A percentile compares a stretch with the other conserved stretches of the same genome.
Conservation (phyloP, 1,140 invertebrate species). For the Cephus cinctus region DNA sequence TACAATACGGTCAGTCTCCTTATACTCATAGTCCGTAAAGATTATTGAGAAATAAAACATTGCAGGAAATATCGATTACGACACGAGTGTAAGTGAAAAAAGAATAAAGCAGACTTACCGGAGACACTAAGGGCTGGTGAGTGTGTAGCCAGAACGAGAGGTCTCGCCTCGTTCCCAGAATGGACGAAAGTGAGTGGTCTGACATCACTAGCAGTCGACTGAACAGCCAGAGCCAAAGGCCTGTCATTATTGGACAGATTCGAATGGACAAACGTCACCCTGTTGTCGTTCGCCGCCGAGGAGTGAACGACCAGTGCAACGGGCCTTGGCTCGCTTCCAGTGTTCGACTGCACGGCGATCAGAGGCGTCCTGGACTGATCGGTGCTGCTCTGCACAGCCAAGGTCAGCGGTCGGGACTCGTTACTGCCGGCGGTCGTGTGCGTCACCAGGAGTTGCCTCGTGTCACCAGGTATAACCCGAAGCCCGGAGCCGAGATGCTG, state of each 20-base stretch:
- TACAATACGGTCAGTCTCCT: too few species aligned
- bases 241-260: constrained; percentile 50
- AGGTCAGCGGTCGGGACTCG: constrained; percentile 40
- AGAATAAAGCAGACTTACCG: too few species aligned
- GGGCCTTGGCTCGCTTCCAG: constrained; percentile 46
- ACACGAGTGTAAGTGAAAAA: too few species aligned
- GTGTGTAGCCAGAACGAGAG: constrained; percentile 47
- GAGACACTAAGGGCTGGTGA: constrained; percentile 46
- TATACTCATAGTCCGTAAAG: too few species aligned
- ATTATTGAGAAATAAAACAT: too few species aligned
- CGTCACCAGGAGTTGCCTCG: constrained; percentile 46
- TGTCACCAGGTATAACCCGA: constrained; percentile 50
- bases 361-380: constrained; percentile 36
- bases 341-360: constrained; percentile 45
- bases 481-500: constrained; percentile 47
- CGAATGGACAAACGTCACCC: constrained; percentile 53
- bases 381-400: constrained; percentile 38
- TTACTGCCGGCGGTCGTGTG: constrained; percentile 44
- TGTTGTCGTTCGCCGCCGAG: constrained; percentile 49
- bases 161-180: constrained; percentile 48
- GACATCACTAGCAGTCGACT: constrained; percentile 48
- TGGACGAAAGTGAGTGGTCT: constrained; percentile 52
- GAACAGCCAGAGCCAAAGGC: constrained; percentile 48
- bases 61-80: too few species aligned
- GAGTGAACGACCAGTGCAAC: constrained; percentile 53